Evolutionary conservation across 2,888 invertebrate genomes (phyloP), one percentile per base, ranked within the genome.

Genomic region (Pollenia griseotomentosa): DNA sequence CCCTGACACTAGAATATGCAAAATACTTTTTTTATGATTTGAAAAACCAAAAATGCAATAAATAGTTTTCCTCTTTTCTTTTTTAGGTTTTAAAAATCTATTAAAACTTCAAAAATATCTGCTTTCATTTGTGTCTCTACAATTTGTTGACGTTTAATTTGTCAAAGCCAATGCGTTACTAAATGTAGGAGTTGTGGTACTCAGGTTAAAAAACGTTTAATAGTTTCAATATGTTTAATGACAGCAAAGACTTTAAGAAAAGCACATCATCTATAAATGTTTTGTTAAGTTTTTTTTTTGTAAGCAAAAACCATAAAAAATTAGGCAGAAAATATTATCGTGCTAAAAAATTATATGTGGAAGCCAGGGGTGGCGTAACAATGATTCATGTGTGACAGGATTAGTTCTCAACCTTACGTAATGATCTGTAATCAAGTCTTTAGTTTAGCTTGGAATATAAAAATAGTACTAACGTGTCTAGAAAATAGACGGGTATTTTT

Each of bases 211-310:
- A 90, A 88, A 89, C 92, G 90, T 90, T 92, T 92, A 92, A 92
- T 92, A 91, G 92, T 91, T 93, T 91, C 92, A 92, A 90, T 92
- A 93, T 92, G 92, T 92, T 89, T 88, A 86, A 81, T 74, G 61
- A 46, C 46, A 81, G 73, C 46, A 57, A 73, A 53, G 73, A 57
- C 65, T 66, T 81, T 33, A 63, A 61, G 40, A 48, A 59, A 16
- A 40, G 23, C 59, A 40, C 79, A 70, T 68, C 79, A 79, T 79
- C 51, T 59, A 40, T 42, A 61, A 59, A 78, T 78, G 57, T 40
- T 59, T 46, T 82, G 53, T 75, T 83, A 74, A 33, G 33, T 33
- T 83, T 57, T 77, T 66, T 74, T 66, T 68, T 12, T 66, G 19
- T 2, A 46, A 59, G 63, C 9, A 40, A 53, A 77, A 74, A 8